Percentiles rank a stretch among this genome's conserved stretches.
phyloP scores from a whole-genome alignment of 2,113 vertebrate species.

The Hylia prasina region DNA sequence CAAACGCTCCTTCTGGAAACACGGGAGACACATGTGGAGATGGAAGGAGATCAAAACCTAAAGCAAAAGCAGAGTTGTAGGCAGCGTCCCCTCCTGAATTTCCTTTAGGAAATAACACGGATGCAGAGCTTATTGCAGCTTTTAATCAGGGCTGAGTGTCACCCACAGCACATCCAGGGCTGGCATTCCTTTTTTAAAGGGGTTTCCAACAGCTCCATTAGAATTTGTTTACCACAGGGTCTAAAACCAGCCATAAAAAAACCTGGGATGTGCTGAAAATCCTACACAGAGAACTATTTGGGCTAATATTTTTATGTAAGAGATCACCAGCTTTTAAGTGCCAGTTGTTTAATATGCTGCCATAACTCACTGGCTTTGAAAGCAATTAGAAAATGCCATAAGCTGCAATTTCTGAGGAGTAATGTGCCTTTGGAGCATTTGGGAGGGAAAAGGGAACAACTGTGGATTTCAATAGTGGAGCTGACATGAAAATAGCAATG shows the following conservation, averaged over 20 bases:
- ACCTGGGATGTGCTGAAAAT: neutral
- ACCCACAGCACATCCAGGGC: neutral
- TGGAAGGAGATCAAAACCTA: neutral
- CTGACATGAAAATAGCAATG: neutral
- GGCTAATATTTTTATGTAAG: slow-evolving; percentile 51
- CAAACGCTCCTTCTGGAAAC: neutral
- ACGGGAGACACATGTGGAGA: neutral
- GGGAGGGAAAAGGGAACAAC: slow-evolving; percentile 13
- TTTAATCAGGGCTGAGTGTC: slow-evolving; percentile 12
- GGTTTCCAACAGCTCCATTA: neutral
- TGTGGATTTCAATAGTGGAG: neutral
- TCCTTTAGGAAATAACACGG: neutral
- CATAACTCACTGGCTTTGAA: slow-evolving; percentile 32
- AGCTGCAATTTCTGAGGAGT: neutral
- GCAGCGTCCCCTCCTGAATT: neutral
- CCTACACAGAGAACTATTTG: neutral
- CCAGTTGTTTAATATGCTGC: slow-evolving; percentile 32
- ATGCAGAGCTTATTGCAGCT: neutral
- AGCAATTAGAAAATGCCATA: slow-evolving; percentile 57
- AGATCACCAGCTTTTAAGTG: slow-evolving; percentile 36
- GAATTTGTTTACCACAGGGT: neutral
- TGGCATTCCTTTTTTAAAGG: neutral
- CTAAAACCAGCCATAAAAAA: neutral
- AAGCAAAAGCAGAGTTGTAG: neutral
- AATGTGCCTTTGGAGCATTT: slow-evolving; percentile 10